Conservation (phyloP, 2,888 invertebrate genomes). For the Pristionchus japonicus region DNA sequence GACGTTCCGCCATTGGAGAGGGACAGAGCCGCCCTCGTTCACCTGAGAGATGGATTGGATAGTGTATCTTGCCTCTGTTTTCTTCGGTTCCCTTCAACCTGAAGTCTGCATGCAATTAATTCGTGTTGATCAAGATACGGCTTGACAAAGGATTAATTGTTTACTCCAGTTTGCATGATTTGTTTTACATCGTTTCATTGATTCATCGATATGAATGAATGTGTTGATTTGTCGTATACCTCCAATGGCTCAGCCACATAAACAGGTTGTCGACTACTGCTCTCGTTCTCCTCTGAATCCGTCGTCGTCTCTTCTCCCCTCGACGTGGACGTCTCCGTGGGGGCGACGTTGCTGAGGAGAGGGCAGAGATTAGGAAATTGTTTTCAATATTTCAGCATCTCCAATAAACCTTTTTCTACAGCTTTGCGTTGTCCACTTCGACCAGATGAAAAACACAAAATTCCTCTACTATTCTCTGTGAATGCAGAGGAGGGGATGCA, state of each 20-base stretch:
- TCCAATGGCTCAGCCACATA: constrained; percentile 63
- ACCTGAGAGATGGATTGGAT: constrained; percentile 50
- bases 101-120: not conserved
- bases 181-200: not conserved
- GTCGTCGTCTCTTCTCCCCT: not conserved
- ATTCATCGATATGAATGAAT: not conserved
- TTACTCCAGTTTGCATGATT: not conserved
- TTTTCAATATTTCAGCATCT: not conserved
- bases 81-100: not conserved
- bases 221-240: constrained; percentile 37
- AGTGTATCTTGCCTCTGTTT: not conserved
- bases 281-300: constrained; percentile 29
- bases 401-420: too few species aligned
- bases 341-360: not conserved
- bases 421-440: too few species aligned
- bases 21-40: constrained; percentile 66
- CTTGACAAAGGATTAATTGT: not conserved
- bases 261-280: constrained; percentile 52
- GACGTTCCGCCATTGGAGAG: constrained; percentile 71
- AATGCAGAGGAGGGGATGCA: too few species aligned
- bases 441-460: too few species aligned
- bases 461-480: too few species aligned
- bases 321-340: not conserved
- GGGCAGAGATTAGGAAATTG: not conserved
- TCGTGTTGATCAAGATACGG: not conserved